phyloP scores from a whole-genome alignment of 1,140 invertebrate genomes.

The Drosophila nigromelanica region DNA sequence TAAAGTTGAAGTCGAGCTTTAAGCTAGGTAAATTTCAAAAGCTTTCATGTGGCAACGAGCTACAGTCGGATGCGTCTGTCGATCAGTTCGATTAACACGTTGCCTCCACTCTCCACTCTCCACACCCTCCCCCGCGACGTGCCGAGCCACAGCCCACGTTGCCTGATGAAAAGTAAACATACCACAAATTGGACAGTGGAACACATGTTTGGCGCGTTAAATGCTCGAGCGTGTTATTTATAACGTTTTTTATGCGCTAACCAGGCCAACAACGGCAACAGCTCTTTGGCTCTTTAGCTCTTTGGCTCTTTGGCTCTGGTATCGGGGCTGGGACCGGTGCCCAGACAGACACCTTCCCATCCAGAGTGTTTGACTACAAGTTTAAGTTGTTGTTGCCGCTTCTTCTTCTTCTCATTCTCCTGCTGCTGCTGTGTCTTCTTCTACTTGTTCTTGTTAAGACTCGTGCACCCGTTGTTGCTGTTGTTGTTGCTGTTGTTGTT shows the following conservation, averaged over 20 bases:
- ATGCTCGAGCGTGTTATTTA: slow-evolving; percentile 82
- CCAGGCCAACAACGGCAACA: slow-evolving; percentile 49
- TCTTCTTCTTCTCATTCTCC: slow-evolving; percentile 23
- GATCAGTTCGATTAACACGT: slow-evolving; percentile 31
- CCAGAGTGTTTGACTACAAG: slow-evolving; percentile 28
- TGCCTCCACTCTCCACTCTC: background rate
- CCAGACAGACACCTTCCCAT: slow-evolving; percentile 32
- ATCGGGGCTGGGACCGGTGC: slow-evolving; percentile 24
- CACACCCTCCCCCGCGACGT: background rate
- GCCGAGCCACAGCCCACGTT: slow-evolving; percentile 6
- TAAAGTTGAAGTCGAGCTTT: too few relatives aligned
- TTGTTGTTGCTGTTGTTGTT: slow-evolving; percentile 38
- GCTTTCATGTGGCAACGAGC: background rate
- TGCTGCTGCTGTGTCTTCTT: slow-evolving; percentile 14
- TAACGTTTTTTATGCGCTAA: slow-evolving; percentile 75
- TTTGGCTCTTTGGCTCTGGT: background rate
- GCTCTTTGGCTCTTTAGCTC: background rate
- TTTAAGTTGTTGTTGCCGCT: slow-evolving; percentile 17
- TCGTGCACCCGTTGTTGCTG: slow-evolving; percentile 47
- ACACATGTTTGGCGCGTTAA: slow-evolving; percentile 82
- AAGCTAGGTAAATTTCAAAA: background rate
- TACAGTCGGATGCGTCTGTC: background rate
- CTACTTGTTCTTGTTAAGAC: slow-evolving; percentile 66
- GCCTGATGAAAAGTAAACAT: slow-evolving; percentile 78
- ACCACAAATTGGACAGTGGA: slow-evolving; percentile 82